A percentile compares a stretch with the other conserved stretches of the same genome.
Evolutionary conservation across 2,113 vertebrate species (phyloP).

Genomic region (Dicrurus megarhynchus): DNA sequence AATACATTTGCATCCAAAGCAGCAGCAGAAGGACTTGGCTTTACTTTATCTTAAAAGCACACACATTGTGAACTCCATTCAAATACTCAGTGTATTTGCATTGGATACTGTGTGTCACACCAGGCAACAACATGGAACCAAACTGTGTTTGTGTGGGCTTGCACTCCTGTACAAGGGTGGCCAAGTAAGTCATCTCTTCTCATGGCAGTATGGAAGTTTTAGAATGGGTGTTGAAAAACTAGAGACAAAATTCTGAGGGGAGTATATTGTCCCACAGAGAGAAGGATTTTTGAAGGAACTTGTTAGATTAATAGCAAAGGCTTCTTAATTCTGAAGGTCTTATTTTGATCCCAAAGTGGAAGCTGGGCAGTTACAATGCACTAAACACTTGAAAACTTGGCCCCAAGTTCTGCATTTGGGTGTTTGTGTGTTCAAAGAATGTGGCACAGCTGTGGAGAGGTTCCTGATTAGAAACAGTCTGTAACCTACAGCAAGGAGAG

Average conservation of each 20-base stretch:
- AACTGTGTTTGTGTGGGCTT: neutral
- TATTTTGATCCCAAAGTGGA: neutral
- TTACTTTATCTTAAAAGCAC: conserved; percentile 33
- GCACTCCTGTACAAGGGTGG: neutral
- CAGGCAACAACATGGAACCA: neutral
- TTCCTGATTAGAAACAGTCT: neutral
- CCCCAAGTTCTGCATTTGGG: neutral
- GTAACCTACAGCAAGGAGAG: neutral
- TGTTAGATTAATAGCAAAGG: neutral
- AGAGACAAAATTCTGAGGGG: neutral
- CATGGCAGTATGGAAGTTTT: neutral
- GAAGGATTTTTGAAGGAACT: neutral
- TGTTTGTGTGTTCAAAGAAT: neutral
- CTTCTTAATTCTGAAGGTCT: neutral
- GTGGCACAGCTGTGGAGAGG: neutral
- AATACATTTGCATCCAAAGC: conserved; percentile 44
- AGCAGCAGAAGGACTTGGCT: conserved; percentile 27
- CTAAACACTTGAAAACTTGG: neutral
- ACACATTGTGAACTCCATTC: conserved; percentile 27
- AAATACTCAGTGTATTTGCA: conserved; percentile 48
- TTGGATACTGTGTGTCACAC: neutral
- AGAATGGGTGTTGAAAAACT: neutral
- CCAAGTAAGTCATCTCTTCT: neutral
- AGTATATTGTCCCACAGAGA: neutral
- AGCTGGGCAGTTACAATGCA: neutral